These are phyloP conservation scores for Thaumatotibia leucotreta DNA, from an alignment of 1,140 invertebrate genomes.

Conservation along the genomic window DNA sequence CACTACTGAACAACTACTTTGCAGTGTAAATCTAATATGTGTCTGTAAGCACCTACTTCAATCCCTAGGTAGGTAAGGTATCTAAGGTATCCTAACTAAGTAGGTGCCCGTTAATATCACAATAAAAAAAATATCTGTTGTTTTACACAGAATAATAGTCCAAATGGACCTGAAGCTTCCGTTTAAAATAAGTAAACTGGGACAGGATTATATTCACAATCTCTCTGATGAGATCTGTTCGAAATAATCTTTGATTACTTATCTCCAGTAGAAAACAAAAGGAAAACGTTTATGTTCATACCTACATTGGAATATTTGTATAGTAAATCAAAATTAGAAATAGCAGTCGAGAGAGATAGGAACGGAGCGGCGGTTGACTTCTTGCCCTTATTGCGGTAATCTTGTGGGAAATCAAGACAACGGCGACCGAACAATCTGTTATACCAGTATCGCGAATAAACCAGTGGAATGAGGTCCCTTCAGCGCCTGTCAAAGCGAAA, in stretches of 20 bases:
- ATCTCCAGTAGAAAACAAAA: background rate
- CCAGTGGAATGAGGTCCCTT: conserved; percentile 31
- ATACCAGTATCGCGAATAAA: conserved; percentile 29
- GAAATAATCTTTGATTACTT: background rate
- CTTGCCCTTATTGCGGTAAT: conserved; percentile 57
- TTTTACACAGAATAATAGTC: no score
- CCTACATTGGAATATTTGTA: conserved; percentile 39
- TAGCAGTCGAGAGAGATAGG: conserved; percentile 37
- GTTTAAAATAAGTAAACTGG: background rate
- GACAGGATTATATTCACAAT: background rate
- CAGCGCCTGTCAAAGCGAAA: conserved; percentile 8
- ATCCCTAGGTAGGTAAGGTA: no score
- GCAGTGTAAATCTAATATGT: no score
- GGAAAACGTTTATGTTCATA: conserved; percentile 14
- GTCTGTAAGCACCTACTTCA: no score
- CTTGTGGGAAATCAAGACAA: conserved; percentile 65
- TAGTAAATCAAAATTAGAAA: conserved; percentile 41
- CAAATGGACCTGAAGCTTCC: no score
- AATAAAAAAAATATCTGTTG: no score
- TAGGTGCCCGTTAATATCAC: no score
- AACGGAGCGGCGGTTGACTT: conserved; percentile 48
- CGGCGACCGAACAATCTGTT: conserved; percentile 49
- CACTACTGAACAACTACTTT: no score
- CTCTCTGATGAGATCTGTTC: background rate
- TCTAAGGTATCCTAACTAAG: no score